phyloP scores from a whole-genome alignment of 1,140 invertebrate genomes.

The Pantala flavescens region DNA sequence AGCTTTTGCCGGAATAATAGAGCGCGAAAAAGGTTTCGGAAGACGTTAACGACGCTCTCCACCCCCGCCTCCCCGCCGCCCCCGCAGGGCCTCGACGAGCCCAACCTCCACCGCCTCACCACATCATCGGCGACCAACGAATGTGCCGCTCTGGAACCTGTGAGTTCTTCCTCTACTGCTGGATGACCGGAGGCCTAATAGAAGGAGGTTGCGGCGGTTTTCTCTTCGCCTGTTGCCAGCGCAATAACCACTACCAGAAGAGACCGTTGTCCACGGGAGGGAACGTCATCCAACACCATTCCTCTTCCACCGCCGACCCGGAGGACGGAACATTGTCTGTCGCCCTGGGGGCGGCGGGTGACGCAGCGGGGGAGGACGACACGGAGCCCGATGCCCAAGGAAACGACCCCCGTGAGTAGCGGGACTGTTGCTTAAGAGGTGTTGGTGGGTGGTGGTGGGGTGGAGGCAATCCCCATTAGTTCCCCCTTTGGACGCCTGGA shows the following conservation, averaged over 20 bases:
- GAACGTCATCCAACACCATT: constrained; percentile 34
- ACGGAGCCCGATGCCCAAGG: neutral
- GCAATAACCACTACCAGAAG: constrained; percentile 58
- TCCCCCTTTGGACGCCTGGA: no score
- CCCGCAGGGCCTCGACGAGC: neutral
- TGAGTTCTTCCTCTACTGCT: constrained; percentile 86
- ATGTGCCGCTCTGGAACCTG: constrained; percentile 62
- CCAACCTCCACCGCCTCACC: neutral
- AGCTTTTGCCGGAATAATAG: no score
- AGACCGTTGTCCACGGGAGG: constrained; percentile 31
- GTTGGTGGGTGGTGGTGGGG: neutral
- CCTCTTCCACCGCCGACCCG: constrained; percentile 33
- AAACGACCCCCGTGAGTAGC: constrained; percentile 60
- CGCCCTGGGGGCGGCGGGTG: constrained; percentile 39
- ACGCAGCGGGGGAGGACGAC: constrained; percentile 31
- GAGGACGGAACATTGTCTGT: constrained; percentile 31
- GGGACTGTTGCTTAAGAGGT: neutral
- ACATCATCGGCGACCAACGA: constrained; percentile 32
- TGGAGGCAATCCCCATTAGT: no score
- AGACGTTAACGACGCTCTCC: neutral
- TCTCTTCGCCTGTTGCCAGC: constrained; percentile 78
- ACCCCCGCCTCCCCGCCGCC: neutral
- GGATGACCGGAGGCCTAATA: constrained; percentile 78
- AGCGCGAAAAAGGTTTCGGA: no score
- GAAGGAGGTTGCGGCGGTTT: constrained; percentile 72